Conservation (phyloP, 2,888 invertebrate species). For the Diaperis boleti region DNA sequence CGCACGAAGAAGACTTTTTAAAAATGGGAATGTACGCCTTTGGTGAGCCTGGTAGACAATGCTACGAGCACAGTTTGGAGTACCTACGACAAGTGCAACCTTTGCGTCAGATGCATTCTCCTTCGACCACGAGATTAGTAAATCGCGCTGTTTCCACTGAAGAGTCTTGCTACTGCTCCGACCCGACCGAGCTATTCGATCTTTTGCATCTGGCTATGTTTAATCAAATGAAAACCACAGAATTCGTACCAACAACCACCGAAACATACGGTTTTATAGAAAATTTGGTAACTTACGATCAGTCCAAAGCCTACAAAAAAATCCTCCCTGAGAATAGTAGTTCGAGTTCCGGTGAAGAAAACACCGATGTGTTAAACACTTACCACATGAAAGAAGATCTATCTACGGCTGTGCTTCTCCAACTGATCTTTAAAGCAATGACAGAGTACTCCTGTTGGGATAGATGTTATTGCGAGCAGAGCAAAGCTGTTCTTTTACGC, state of each 20-base stretch:
- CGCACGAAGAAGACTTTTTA: constrained; percentile 48
- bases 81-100: constrained; percentile 45
- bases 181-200: constrained; percentile 10
- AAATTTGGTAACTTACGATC: constrained; percentile 15
- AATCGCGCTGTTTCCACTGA: constrained; percentile 4
- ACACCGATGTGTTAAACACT: constrained; percentile 38
- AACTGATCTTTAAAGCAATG: constrained; percentile 49
- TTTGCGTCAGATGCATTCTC: background rate
- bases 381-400: constrained; percentile 54
- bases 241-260: constrained; percentile 1
- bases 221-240: constrained; percentile 10
- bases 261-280: constrained; percentile 1
- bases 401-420: constrained; percentile 48
- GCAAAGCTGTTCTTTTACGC: constrained; percentile 49
- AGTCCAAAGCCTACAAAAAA: constrained; percentile 45
- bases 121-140: background rate
- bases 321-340: constrained; percentile 34
- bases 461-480: constrained; percentile 50
- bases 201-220: constrained; percentile 35
- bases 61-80: constrained; percentile 43
- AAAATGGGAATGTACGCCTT: constrained; percentile 48
- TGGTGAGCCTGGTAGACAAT: constrained; percentile 44
- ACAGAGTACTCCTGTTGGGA: constrained; percentile 48
- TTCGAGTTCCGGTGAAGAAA: constrained; percentile 8
- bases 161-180: constrained; percentile 34